Evolutionary conservation across 2,113 vertebrate genomes (phyloP), one percentile per base, ranked within the genome.

Genomic region (Lamprologus callipterus): DNA sequence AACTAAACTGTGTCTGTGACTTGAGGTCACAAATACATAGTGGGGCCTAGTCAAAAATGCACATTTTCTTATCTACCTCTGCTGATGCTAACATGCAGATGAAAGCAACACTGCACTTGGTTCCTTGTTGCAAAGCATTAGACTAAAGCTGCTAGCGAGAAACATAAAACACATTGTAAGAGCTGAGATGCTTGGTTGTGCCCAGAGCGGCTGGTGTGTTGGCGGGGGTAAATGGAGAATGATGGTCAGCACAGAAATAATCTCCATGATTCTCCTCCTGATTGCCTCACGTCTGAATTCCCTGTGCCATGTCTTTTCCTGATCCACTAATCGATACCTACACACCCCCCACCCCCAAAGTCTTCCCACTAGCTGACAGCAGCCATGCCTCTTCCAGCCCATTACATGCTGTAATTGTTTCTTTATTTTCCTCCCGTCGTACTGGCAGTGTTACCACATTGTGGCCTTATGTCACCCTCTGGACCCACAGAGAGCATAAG

Each of bases 361-460:
- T 78, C 68, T 31, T 40, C 55, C 8, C 37, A 8, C 81, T 83
- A 88, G 92, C 81, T 93, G 94, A 94, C 94, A 92, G 85, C 84
- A 85, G 87, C 89, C 63, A 85, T 94, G 92, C 80, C 83, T 93
- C 93, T 91, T 92, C 85, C 35, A 49, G 47, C 85, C 91, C 92
- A 93, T 94, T 93, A 93, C 91, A 83, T 11, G 13, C 90, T 87
- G 91, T 94, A 94, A 96, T 94, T 94, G 93, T 95, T 94, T 96
- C 87, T 93, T 93, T 92, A 92, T 89, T 89, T 88, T 85, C 83
- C 91, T 91, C 89, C 63, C 28, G 80, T 28, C 8, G 37, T 82
- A 80, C 21, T 9, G 26, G n/a, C 11, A 4, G 23, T 21, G 53
- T 73, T 89, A 49, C 65, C 80, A 63, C 65, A 82, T 21, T 23